Evolutionary conservation across 2,113 vertebrate genomes (phyloP), one percentile per base, ranked within the genome.

Genomic region (Pterocles gutturalis): DNA sequence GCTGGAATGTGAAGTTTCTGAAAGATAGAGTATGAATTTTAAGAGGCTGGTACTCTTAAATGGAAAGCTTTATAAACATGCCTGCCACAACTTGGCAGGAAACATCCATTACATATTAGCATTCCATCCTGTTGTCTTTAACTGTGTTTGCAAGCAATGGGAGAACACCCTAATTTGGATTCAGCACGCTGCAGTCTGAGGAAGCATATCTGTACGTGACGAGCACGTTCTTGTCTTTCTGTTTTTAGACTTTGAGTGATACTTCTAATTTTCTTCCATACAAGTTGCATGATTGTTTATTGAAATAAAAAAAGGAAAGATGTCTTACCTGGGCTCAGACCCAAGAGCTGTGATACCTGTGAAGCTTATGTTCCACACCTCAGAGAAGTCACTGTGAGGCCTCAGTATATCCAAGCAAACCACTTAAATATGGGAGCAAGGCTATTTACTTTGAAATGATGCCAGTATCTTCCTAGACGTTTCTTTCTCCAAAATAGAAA

Each of bases 21-120:
- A 88, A 72, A 69, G 66, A 36, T 26, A 66, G 45, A 79, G 24
- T 19, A 24, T 70, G 71, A 93, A 67, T 94, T 97, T 76, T 84
- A 51, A 82, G 62, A 80, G 53, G 41, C 28, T 90, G 38, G 21
- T 84, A 17, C 24, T 67, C 60, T 60, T 66, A 65, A 92, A 79
- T 72, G 54, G 77, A 85, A 93, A 62, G 58, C 43, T 89, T 90
- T 90, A 51, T 90, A 93, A 96, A 93, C 34, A 31, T 57, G 46
- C 45, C 41, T 67, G 55, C 82, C 45, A 45, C 77, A 84, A 2
- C 49, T 91, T 94, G 82, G 55, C 76, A 82, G 71, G 78, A 69
- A 91, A 69, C 54, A 75, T 73, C 65, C 53, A 55, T 57, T 84
- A 31, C 33, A 17, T 71, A 51, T 70, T 87, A 79, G 48, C 53